These are phyloP conservation scores for Drosophila ezoana DNA, from an alignment of 2,888 invertebrate species.

Conservation along the genomic window DNA sequence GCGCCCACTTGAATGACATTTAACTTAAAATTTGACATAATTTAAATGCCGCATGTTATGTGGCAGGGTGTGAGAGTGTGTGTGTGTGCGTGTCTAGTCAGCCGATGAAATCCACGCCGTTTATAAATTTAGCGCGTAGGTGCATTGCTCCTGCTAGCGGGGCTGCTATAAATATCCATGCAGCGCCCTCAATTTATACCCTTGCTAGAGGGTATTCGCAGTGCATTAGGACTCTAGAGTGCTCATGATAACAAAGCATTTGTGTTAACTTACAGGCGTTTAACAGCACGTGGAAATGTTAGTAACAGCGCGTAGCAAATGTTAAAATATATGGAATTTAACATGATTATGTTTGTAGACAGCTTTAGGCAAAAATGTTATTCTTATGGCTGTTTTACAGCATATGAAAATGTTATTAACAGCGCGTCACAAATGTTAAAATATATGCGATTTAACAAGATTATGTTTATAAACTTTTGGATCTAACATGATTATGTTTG, in stretches of 20 bases:
- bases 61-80: neutral
- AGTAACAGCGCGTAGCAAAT: neutral
- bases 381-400: no score
- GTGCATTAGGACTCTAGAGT: neutral
- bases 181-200: slow-evolving; percentile 56
- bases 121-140: slow-evolving; percentile 16
- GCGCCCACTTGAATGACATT: slow-evolving; percentile 70
- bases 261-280: neutral
- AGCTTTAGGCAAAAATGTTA: no score
- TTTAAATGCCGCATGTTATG: slow-evolving; percentile 46
- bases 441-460: no score
- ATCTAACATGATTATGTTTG: neutral
- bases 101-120: slow-evolving; percentile 37
- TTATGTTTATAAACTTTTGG: no score
- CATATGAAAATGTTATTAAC: no score
- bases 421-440: no score
- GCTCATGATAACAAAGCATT: neutral
- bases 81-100: slow-evolving; percentile 1
- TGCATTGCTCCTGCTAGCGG: slow-evolving; percentile 60
- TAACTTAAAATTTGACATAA: slow-evolving; percentile 73
- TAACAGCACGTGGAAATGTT: neutral
- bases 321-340: neutral
- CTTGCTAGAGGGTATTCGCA: slow-evolving; percentile 6
- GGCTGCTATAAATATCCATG: slow-evolving; percentile 57
- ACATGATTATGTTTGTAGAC: neutral